Percentiles rank a stretch among this genome's conserved stretches.
phyloP scores from a whole-genome alignment of 2,113 vertebrate genomes.

The Alexandromys fortis region DNA sequence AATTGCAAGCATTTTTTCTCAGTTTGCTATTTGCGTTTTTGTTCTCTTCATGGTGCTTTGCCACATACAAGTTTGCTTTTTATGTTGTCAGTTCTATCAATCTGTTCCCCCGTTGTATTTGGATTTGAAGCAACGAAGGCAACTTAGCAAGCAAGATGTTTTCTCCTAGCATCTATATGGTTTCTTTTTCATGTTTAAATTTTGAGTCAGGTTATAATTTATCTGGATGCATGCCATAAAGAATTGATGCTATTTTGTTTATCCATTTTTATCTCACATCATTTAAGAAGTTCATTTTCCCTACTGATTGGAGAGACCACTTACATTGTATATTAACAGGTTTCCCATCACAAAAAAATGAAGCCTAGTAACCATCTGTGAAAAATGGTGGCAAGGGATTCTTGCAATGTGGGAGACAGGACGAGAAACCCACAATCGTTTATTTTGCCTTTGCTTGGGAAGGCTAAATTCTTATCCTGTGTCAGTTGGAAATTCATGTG shows the following conservation, averaged over 20 bases:
- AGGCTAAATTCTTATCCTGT: slow-evolving; percentile 5
- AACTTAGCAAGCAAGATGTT: slow-evolving; percentile 18
- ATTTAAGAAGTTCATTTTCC: slow-evolving; percentile 48
- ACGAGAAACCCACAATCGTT: background rate
- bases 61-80: slow-evolving; percentile 45
- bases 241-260: slow-evolving; percentile 48
- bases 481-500: slow-evolving; percentile 20
- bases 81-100: slow-evolving; percentile 15
- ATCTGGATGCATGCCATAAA: background rate
- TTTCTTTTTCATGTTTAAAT: slow-evolving; percentile 34
- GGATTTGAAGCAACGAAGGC: slow-evolving; percentile 33
- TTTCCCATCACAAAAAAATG: slow-evolving; percentile 20
- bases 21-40: slow-evolving; percentile 50
- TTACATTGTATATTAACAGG: background rate
- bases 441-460: background rate
- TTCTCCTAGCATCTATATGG: slow-evolving; percentile 26
- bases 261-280: slow-evolving; percentile 28
- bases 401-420: background rate
- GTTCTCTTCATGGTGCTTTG: slow-evolving; percentile 38
- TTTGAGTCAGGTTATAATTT: slow-evolving; percentile 23
- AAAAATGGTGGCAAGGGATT: slow-evolving; percentile 17
- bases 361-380: background rate
- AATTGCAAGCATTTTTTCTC: background rate
- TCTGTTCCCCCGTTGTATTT: slow-evolving; percentile 30
- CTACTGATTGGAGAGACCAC: slow-evolving; percentile 16